Evolutionary conservation across 2,113 vertebrate species (phyloP).

Genomic region (Octodon degus): DNA sequence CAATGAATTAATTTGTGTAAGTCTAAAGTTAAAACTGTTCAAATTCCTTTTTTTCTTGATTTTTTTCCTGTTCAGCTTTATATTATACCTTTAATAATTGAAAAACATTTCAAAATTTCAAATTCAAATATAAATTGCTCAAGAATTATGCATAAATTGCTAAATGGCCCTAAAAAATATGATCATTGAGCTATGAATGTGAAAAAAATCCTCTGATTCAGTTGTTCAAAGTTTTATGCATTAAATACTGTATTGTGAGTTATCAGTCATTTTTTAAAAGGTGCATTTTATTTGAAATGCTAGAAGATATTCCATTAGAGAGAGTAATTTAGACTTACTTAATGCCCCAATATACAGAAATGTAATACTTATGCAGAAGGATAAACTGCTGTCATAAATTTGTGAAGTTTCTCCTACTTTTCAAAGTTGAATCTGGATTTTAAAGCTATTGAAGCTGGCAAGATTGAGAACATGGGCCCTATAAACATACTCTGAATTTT

Average conservation of each 20-base stretch:
- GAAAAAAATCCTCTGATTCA: slow-evolving; percentile 50
- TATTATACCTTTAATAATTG: slow-evolving; percentile 59
- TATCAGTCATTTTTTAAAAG: slow-evolving; percentile 73
- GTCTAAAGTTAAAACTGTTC: not conserved
- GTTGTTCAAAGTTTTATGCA: slow-evolving; percentile 64
- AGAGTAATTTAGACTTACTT: slow-evolving; percentile 68
- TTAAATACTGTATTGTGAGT: slow-evolving; percentile 69
- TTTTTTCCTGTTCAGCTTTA: slow-evolving; percentile 43
- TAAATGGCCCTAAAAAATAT: slow-evolving; percentile 72
- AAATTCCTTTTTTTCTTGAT: slow-evolving; percentile 33
- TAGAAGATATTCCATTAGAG: slow-evolving; percentile 62
- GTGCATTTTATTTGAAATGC: slow-evolving; percentile 67
- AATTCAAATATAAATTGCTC: slow-evolving; percentile 59
- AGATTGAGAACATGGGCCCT: not conserved
- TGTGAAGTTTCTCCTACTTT: slow-evolving; percentile 37
- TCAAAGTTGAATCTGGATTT: slow-evolving; percentile 45
- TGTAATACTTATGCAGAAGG: slow-evolving; percentile 27
- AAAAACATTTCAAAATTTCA: slow-evolving; percentile 70
- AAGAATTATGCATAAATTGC: slow-evolving; percentile 46
- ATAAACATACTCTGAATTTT: not conserved
- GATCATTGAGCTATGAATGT: slow-evolving; percentile 43
- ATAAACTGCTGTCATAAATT: slow-evolving; percentile 58
- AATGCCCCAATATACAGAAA: slow-evolving; percentile 57
- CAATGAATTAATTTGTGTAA: not conserved
- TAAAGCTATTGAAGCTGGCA: slow-evolving; percentile 53